Evolutionary conservation across 2,888 invertebrate genomes (phyloP), one percentile per base, ranked within the genome.

Genomic region (Chamaedrilus cognettii): DNA sequence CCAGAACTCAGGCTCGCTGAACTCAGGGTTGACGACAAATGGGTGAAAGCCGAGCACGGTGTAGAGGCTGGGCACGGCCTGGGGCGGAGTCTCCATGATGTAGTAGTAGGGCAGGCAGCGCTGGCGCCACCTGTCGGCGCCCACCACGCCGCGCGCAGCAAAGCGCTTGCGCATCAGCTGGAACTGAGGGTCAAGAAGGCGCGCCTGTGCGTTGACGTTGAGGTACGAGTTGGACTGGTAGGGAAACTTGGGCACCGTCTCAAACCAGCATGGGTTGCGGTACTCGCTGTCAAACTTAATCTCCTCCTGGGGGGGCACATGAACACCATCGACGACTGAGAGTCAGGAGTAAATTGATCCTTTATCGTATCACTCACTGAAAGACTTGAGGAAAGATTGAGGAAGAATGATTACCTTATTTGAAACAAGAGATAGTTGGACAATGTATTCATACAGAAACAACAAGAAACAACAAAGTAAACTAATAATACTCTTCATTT

Each of bases 1-100:
- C 67, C 67, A 67, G 51, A 67, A 67, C 49, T 67, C 67, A 5
- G 67, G 67, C 31, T 67, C 64, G 1, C 56, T 28, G 31, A 67
- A 51, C n/a, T 58, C 34, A 15, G 67, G 64, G 52, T 58, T 67
- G 32, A 52, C 52, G 28, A 67, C 31, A 32, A 42, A 63, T 2
- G 63, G 63, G 34, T 67, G 67, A 59, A 59, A 67, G 28, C 64
- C 59, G 19, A 67, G 59, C 50, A 59, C 50, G 50, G 56, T 59
- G 57, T 35, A 64, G 34, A 67, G 67, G 15, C 64, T 31, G 28
- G 57, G 49, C 57, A 33, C 50, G 51, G 49, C 58, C n/a, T 26
- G 49, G n/a, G 67, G 67, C 49, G 67, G 67, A 1, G 62, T 32
- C 49, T 67, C 67, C 64, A 67, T 63, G 50, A 64, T 23, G 64